Conservation (phyloP, 2,888 invertebrate genomes). For the Aphidius colemani region DNA sequence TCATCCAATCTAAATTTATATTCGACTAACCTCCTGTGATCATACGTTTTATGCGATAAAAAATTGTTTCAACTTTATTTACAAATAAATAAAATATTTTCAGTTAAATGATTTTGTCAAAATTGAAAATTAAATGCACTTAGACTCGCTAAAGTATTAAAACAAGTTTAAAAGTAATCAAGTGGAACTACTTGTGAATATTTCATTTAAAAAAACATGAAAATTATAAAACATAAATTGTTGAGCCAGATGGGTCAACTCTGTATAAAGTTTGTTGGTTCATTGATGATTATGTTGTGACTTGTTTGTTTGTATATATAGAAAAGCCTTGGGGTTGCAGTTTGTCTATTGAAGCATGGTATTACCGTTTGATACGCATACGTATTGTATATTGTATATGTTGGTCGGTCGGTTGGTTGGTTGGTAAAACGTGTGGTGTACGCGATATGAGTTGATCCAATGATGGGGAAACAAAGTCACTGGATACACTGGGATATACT, state of each 20-base stretch:
- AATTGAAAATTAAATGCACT: too few relatives aligned
- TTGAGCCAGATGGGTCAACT: too few relatives aligned
- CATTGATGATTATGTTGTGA: conserved; percentile 25
- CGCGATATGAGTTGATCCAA: neutral
- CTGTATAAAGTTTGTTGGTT: neutral
- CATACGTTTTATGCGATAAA: conserved; percentile 42
- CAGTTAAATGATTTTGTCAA: too few relatives aligned
- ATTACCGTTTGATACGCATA: conserved; percentile 23
- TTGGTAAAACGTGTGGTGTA: conserved; percentile 14
- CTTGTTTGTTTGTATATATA: too few relatives aligned
- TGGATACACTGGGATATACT: conserved; percentile 7
- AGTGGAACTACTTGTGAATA: too few relatives aligned
- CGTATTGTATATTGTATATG: conserved; percentile 18
- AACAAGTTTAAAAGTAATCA: conserved; percentile 34
- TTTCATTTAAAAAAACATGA: too few relatives aligned
- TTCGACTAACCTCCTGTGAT: conserved; percentile 34
- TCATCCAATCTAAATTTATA: conserved; percentile 31
- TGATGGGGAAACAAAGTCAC: conserved; percentile 38
- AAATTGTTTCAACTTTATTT: conserved; percentile 37
- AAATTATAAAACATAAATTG: too few relatives aligned
- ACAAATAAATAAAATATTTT: too few relatives aligned
- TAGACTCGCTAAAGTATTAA: conserved; percentile 30
- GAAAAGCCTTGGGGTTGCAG: conserved; percentile 15
- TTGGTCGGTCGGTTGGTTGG: too few relatives aligned
- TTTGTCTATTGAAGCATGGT: conserved; percentile 29